A percentile compares a stretch with the other conserved stretches of the same genome.
These are phyloP conservation scores for Sarcophaga caerulescens DNA, from an alignment of 2,888 invertebrate species.

Conservation along the genomic window DNA sequence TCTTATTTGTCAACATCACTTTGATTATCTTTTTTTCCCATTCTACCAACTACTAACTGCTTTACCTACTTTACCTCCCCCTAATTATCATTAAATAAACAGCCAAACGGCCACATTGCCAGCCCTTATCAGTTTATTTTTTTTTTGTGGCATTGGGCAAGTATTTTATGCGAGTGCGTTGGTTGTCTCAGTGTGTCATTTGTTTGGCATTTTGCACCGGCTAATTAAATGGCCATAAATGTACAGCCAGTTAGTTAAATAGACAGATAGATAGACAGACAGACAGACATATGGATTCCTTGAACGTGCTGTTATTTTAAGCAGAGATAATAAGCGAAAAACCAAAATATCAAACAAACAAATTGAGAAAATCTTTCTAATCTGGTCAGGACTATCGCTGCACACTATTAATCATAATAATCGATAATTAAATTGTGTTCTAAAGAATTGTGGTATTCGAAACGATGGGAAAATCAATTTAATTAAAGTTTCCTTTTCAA, in stretches of 20 bases:
- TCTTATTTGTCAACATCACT: conserved; percentile 60
- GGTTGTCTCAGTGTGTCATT: background rate
- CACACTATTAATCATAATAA: conserved; percentile 56
- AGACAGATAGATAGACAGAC: too few species aligned
- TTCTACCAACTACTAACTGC: background rate
- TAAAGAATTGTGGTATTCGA: background rate
- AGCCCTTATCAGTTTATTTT: conserved; percentile 43
- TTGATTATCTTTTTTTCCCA: conserved; percentile 53
- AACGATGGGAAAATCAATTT: background rate
- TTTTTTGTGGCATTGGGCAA: conserved; percentile 27
- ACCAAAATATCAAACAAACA: background rate
- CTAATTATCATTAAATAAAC: background rate
- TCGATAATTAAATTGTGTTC: conserved; percentile 38
- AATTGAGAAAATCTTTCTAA: conserved; percentile 58
- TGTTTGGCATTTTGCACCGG: conserved; percentile 49
- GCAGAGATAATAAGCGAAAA: background rate
- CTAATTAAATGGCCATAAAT: conserved; percentile 65
- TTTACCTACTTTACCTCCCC: background rate
- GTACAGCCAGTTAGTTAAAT: background rate
- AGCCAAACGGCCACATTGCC: background rate
- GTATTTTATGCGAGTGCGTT: background rate
- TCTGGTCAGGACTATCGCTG: conserved; percentile 25
- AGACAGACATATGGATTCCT: background rate
- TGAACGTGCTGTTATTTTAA: conserved; percentile 34
- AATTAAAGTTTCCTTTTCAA: background rate